phyloP scores from a whole-genome alignment of 2,888 invertebrate species.

The Laothoe populi region DNA sequence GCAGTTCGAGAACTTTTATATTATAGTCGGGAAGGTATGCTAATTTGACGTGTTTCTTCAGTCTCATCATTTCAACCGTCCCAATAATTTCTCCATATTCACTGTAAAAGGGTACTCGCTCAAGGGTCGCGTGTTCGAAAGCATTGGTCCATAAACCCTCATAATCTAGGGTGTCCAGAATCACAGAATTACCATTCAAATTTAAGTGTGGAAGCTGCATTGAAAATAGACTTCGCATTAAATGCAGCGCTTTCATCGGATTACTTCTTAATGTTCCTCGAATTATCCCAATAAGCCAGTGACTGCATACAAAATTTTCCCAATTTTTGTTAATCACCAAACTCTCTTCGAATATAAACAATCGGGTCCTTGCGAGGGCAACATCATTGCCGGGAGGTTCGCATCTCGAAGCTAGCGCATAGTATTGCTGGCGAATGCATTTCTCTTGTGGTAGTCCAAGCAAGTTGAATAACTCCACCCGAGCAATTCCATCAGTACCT shows the following conservation, averaged over 20 bases:
- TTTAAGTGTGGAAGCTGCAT: conserved; percentile 4
- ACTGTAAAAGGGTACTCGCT: conserved; percentile 44
- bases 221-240: conserved; percentile 17
- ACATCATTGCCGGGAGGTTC: conserved; percentile 35
- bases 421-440: conserved; percentile 39
- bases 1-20: conserved; percentile 49
- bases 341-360: conserved; percentile 37
- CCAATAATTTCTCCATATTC: conserved; percentile 43
- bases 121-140: conserved; percentile 40
- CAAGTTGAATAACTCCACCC: conserved; percentile 35
- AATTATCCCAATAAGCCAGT: conserved; percentile 31
- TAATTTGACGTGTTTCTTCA: conserved; percentile 43
- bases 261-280: conserved; percentile 20
- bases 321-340: conserved; percentile 34
- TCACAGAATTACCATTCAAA: conserved; percentile 25
- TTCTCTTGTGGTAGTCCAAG: conserved; percentile 37
- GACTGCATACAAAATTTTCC: conserved; percentile 33
- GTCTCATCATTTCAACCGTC: conserved; percentile 45
- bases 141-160: conserved; percentile 45
- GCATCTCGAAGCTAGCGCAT: conserved; percentile 35
- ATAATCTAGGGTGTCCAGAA: conserved; percentile 26
- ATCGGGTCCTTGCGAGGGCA: conserved; percentile 33
- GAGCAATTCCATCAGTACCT: conserved; percentile 37
- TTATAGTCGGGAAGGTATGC: conserved; percentile 43
- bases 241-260: conserved; percentile 17